Base-by-base conservation (phyloP, 2,113 vertebrate genomes). In the Perca flavescens region DNA sequence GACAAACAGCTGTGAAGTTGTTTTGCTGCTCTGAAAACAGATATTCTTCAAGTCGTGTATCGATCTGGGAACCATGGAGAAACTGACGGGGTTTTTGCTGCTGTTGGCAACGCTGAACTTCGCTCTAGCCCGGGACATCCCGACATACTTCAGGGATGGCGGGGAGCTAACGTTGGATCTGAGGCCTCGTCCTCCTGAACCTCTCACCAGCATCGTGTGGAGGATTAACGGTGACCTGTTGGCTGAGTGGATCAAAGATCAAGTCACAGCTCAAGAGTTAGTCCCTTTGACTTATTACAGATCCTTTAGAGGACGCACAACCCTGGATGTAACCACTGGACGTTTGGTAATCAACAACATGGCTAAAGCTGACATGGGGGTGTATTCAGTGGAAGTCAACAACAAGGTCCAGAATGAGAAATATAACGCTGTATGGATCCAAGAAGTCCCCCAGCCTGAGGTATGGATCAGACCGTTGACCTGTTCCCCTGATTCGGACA, bases 401-500 rank as follows among this genome's bases (percentile, higher is more conserved):
- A 10, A 5, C 17, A 0, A 0, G 0, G 1, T 28, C 6, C 68
- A 21, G 12, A 0, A 0, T 1, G 5, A 13, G 3, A 0, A 0
- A 0, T 83, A 54, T 2, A 0, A 0, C 0, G 66, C 3, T 0
- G 2, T 0, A 0, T 0, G 1, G 0, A 1, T 92, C 46, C 0
- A 2, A 0, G 0, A 4, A 0, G 53, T 92, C 0, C 0, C 34
- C 0, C 0, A 1, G 1, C 77, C 72, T 0, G 0, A 0, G 0
- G 21, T 84, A 0, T 0, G 0, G 6, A 0, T 71, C 0, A n/a
- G 1, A 14, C 68, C 89, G 0, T 0, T 79, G 46, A 1, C 0
- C 0, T 91, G 91, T 17, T 0, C 0, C 0, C 0, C 0, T 0
- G 0, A 0, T 0, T 19, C 2, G 0, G 0, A 0, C 0, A 1